phyloP scores from a whole-genome alignment of 2,113 vertebrate genomes.

The Forbesichthys papilliferus region DNA sequence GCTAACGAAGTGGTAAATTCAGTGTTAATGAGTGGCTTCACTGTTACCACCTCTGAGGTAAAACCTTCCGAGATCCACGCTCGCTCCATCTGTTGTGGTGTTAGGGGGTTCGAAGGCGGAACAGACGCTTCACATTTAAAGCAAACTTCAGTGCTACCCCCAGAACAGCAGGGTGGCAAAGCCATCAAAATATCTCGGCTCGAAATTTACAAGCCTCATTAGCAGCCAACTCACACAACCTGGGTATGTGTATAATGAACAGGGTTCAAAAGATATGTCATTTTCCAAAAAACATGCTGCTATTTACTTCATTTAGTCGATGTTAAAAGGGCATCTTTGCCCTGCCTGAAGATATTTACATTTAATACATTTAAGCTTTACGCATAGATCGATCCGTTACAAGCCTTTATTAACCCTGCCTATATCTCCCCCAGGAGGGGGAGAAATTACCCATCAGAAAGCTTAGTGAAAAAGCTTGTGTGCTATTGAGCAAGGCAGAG shows the following conservation, averaged over 20 bases:
- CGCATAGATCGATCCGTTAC: slow-evolving; percentile 67
- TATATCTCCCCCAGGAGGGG: slow-evolving; percentile 37
- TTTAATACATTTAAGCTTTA: slow-evolving; percentile 70
- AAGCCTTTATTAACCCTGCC: slow-evolving; percentile 49
- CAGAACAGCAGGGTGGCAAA: slow-evolving; percentile 86
- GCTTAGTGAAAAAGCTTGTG: slow-evolving; percentile 43
- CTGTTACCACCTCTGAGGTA: slow-evolving; percentile 98
- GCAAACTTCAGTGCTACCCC: slow-evolving; percentile 79
- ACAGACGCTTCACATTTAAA: slow-evolving; percentile 94
- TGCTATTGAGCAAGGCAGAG: slow-evolving; percentile 48
- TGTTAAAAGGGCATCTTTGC: slow-evolving; percentile 75
- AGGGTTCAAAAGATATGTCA: slow-evolving; percentile 48
- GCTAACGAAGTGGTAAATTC: slow-evolving; percentile 99
- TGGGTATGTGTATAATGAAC: slow-evolving; percentile 56
- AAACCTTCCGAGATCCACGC: slow-evolving; percentile 90
- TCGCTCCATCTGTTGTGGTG: slow-evolving; percentile 97
- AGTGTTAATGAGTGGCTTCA: slow-evolving; percentile 99
- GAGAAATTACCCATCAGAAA: slow-evolving; percentile 15
- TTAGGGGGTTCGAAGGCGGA: slow-evolving; percentile 88
- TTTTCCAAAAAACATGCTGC: slow-evolving; percentile 67
- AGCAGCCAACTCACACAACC: slow-evolving; percentile 76
- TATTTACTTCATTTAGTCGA: slow-evolving; percentile 74
- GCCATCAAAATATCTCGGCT: slow-evolving; percentile 79
- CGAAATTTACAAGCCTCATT: slow-evolving; percentile 82
- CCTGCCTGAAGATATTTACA: slow-evolving; percentile 78